These are phyloP conservation scores for Notoglanidium macrostoma DNA, from an alignment of 2,797 vertebrate species.

Conservation along the genomic window DNA sequence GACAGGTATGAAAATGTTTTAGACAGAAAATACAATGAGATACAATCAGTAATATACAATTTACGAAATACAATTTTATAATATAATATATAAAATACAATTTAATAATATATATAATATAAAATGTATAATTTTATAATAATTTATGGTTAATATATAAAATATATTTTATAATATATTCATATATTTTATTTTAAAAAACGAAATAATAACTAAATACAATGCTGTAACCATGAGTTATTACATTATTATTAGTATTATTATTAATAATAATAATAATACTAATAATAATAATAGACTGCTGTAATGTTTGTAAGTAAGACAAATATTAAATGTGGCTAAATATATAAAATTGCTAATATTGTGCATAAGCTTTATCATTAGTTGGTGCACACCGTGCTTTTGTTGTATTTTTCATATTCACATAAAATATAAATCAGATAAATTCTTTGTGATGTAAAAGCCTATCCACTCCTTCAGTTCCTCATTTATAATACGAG, in stretches of 20 bases:
- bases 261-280: background rate
- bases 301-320: background rate
- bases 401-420: background rate
- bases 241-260: background rate
- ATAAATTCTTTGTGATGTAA: background rate
- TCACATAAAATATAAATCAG: background rate
- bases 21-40: background rate
- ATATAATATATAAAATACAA: background rate
- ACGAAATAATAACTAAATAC: no score
- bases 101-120: no score
- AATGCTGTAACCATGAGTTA: no score
- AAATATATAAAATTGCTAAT: background rate
- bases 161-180: background rate
- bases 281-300: background rate
- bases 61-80: background rate
- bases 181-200: background rate
- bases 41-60: background rate
- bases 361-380: background rate
- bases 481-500: background rate
- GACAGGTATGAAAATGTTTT: background rate
- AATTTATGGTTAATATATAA: no score
- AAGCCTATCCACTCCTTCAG: background rate
- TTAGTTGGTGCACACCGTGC: background rate
- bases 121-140: no score
- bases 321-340: background rate